Evolutionary conservation across 2,888 invertebrate genomes (phyloP), one percentile per base, ranked within the genome.

Genomic region (Yponomeuta evonymella): DNA sequence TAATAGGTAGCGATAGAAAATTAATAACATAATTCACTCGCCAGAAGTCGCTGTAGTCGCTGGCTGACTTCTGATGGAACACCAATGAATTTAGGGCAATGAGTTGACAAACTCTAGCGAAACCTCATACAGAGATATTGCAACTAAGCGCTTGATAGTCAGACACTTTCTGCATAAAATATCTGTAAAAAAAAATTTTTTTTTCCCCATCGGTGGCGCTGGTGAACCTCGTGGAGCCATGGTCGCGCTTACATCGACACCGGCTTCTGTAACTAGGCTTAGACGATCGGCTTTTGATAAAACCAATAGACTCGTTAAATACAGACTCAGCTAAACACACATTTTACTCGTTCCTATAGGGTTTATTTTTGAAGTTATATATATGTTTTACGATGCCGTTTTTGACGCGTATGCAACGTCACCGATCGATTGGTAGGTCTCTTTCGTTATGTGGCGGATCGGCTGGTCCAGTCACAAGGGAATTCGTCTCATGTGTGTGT

Each of bases 311-410:
- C 15, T 58, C 15, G 51, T 58, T 58, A 58, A 58, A 58, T 5
- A 51, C 51, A 12, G 6, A 51, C 51, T 51, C 23, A 23, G 51
- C 51, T 10, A 51, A 58, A 58, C 12, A 12, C 36, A 63, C 15
- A 23, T 15, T 62, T 23, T 5, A 63, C 63, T n/a, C 63, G 77
- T 77, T 78, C 77, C 76, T 78, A 76, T 73, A 75, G 71, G 71
- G 70, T 63, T 23, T 64, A 72, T 72, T 72, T 72, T 73, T 75
- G 72, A 69, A 68, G 29, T 23, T 67, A 69, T 76, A 71, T 74
- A 74, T 72, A 72, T 23, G 23, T 71, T 75, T 75, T 74, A 72
- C 71, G 63, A 72, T 70, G 74, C 64, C 69, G 70, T 72, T 72
- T 43, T 63, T 43, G 15, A 63, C n/a, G 48, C 30, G 68, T 69